Base-by-base conservation (phyloP, 2,888 invertebrate genomes). In the Erynnis tages region DNA sequence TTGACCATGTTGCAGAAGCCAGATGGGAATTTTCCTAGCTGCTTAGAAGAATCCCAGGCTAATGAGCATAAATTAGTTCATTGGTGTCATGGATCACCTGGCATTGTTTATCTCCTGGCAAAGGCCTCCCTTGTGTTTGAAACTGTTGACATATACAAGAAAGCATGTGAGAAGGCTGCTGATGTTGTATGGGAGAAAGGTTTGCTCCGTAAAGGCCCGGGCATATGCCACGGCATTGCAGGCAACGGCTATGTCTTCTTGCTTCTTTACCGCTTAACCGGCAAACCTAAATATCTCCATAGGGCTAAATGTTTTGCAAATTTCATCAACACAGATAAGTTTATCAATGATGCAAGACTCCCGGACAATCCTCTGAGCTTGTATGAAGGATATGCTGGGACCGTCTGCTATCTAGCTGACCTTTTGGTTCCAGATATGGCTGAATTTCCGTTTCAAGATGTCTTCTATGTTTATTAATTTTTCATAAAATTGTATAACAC, bases 61-160 rank as follows among this genome's bases (percentile, higher is more conserved):
- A 76, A 75, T 32, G 91, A 91, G 2, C 93, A 95, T 54, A 94
- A 95, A 55, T 81, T 97, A 7, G 92, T 97, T 0, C 97, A 97
- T 71, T 97, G 97, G 97, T 97, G 97, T 74, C 97, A 97, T 73
- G 97, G 97, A 0, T 96, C 96, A 6, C 94, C 96, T 5, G 97
- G 97, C 0, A 91, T 93, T 0, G 87, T 96, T 4, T 97, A 96
- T 69, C 75, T 96, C 25, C 91, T 97, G 89, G 95, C 95, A 1
- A 94, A 94, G 76, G 95, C 97, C 0, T 96, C 93, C 73, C 74
- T 93, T 21, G 79, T 93, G 1, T 97, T 93, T 84, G 91, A 93
- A 56, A 17, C 11, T 27, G 95, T 96, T 32, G 84, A 92, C 0
- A 93, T 92, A 68, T 97, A 94, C 73, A 79, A 95, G 19, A 73